Conservation (phyloP, 2,888 invertebrate species). For the Anagyrus pseudococci region DNA sequence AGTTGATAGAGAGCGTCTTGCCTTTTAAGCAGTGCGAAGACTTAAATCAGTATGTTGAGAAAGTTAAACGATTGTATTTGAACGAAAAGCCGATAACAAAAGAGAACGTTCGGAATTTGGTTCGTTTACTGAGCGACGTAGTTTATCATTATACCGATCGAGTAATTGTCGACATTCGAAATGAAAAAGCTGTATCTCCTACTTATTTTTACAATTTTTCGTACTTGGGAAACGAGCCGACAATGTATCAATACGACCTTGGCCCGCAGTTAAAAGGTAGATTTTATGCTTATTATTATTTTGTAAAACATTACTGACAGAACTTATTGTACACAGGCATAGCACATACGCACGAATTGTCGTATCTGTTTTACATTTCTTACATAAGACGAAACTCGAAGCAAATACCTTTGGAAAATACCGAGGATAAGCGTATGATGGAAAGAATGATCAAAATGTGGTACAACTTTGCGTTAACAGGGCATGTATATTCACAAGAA, state of each 20-base stretch:
- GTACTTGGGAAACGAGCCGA: constrained; percentile 49
- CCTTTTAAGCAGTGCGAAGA: too few relatives aligned
- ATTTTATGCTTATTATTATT: not conserved
- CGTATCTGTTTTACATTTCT: constrained; percentile 64
- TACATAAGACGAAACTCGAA: constrained; percentile 41
- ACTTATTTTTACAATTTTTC: constrained; percentile 68
- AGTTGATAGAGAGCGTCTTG: too few relatives aligned
- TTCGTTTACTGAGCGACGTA: constrained; percentile 53
- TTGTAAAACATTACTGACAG: not conserved
- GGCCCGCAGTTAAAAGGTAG: constrained; percentile 22
- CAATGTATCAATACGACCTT: constrained; percentile 17
- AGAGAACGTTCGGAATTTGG: constrained; percentile 16
- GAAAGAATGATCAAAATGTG: constrained; percentile 48
- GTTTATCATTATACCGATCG: too few relatives aligned
- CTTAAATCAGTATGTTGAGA: too few relatives aligned
- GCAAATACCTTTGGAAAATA: constrained; percentile 30
- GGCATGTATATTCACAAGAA: constrained; percentile 41
- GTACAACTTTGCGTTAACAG: constrained; percentile 51
- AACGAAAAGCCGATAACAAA: constrained; percentile 56
- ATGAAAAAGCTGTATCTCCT: constrained; percentile 47
- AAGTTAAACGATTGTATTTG: constrained; percentile 66
- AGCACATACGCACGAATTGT: constrained; percentile 69
- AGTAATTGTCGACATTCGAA: constrained; percentile 43
- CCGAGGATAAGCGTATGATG: constrained; percentile 44
- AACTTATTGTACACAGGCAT: constrained; percentile 61